These are phyloP conservation scores for Merodon equestris DNA, from an alignment of 2,888 invertebrate genomes.

Conservation along the genomic window DNA sequence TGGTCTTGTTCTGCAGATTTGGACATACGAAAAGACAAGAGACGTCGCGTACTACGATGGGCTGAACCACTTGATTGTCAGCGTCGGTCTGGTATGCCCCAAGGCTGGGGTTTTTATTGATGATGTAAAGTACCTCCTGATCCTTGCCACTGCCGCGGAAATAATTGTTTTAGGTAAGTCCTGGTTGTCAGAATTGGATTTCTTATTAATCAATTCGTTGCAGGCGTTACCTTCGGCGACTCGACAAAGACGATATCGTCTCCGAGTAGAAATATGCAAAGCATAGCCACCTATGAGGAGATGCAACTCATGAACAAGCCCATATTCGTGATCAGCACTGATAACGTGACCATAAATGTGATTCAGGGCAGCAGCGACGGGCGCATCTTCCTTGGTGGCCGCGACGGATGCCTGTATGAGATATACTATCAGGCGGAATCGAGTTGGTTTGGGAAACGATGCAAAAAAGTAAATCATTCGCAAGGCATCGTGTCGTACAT, in stretches of 20 bases:
- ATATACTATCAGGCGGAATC: conserved; percentile 94
- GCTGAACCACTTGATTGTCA: conserved; percentile 94
- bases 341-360: conserved; percentile 90
- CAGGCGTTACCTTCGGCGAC: conserved; percentile 77
- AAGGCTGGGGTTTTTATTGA: conserved; percentile 92
- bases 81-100: conserved; percentile 94
- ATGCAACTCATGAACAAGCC: conserved; percentile 96
- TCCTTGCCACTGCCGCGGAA: conserved; percentile 96
- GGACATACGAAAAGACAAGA: conserved; percentile 97
- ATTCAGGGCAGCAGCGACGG: conserved; percentile 90
- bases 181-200: neutral
- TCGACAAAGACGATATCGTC: conserved; percentile 73
- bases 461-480: conserved; percentile 96
- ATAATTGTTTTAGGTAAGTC: conserved; percentile 82
- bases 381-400: conserved; percentile 95
- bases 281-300: conserved; percentile 81
- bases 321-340: conserved; percentile 94
- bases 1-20: conserved; percentile 78
- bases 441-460: conserved; percentile 97
- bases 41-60: conserved; percentile 99
- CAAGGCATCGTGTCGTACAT: conserved; percentile 91
- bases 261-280: conserved; percentile 71
- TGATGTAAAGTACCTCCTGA: conserved; percentile 93
- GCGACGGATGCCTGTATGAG: conserved; percentile 97
- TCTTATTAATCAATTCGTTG: neutral